Evolutionary conservation across 2,888 invertebrate species (phyloP).

Genomic region (Trachelus iudaicus): DNA sequence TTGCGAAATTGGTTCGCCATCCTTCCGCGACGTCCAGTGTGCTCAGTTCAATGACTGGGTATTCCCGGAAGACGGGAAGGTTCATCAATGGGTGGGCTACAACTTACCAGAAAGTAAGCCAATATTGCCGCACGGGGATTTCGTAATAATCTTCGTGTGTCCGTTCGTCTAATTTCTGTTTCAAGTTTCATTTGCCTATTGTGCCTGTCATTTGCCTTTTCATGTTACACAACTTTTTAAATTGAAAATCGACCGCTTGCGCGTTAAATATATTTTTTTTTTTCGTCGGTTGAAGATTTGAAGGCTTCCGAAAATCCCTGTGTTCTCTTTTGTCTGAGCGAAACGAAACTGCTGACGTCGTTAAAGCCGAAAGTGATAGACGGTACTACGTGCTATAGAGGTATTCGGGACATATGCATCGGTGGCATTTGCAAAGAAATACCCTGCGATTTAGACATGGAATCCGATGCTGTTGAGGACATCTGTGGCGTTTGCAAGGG

Average conservation of each 20-base stretch:
- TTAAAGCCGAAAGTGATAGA: slow-evolving; percentile 68
- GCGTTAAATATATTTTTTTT: neutral
- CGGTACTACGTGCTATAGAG: slow-evolving; percentile 69
- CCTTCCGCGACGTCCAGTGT: slow-evolving; percentile 68
- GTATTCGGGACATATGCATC: slow-evolving; percentile 69
- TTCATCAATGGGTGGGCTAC: slow-evolving; percentile 68
- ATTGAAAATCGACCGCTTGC: too few relatives aligned
- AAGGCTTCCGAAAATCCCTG: slow-evolving; percentile 56
- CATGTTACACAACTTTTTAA: too few relatives aligned
- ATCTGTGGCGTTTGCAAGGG: slow-evolving; percentile 75
- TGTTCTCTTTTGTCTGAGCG: slow-evolving; percentile 57
- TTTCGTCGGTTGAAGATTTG: slow-evolving; percentile 27
- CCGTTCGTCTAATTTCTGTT: neutral
- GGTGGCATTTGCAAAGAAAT: slow-evolving; percentile 68
- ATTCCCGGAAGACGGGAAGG: slow-evolving; percentile 66
- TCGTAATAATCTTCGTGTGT: neutral
- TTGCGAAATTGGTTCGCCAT: slow-evolving; percentile 64
- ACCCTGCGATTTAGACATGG: slow-evolving; percentile 70
- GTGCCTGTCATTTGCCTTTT: too few relatives aligned
- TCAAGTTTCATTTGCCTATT: neutral
- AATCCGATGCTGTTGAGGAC: slow-evolving; percentile 70
- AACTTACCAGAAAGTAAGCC: slow-evolving; percentile 60
- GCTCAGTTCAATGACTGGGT: slow-evolving; percentile 66
- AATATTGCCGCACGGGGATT: neutral
- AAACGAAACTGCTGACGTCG: slow-evolving; percentile 53